These are phyloP conservation scores for Ornithorhynchus anatinus DNA, from an alignment of 2,113 vertebrate genomes.

Conservation along the genomic window DNA sequence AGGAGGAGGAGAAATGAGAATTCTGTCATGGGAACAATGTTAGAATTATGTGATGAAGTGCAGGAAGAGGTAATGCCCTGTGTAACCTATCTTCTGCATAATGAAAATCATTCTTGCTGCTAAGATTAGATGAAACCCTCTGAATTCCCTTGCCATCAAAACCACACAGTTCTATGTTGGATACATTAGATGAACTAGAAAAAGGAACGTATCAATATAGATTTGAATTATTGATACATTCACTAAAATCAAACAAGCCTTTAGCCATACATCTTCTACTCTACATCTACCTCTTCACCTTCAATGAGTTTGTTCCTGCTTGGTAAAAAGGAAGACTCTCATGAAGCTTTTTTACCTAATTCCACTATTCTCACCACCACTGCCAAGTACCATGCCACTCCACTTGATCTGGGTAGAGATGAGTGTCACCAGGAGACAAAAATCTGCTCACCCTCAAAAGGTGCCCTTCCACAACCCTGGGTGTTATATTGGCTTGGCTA, in stretches of 20 bases:
- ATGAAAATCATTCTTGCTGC: slow-evolving; percentile 9
- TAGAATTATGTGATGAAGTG: neutral
- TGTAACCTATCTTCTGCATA: neutral
- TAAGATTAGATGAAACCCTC: slow-evolving; percentile 18
- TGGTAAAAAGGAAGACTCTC: too few species aligned
- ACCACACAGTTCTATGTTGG: neutral
- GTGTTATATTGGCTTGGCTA: too few species aligned
- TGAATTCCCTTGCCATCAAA: slow-evolving; percentile 3
- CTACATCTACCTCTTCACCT: neutral
- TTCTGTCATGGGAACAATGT: neutral
- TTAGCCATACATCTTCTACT: neutral
- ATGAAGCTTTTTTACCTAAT: too few species aligned
- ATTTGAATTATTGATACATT: slow-evolving; percentile 34
- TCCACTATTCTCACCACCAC: too few species aligned
- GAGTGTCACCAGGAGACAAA: too few species aligned
- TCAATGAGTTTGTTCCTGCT: neutral
- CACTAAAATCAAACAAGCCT: neutral
- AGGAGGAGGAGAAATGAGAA: neutral
- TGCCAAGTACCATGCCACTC: too few species aligned
- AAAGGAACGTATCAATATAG: neutral
- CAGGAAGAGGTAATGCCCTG: neutral
- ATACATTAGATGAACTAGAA: neutral
- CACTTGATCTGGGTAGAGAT: too few species aligned
- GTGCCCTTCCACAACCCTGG: too few species aligned
- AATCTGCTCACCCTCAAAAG: too few species aligned